Evolutionary conservation across 2,113 vertebrate species (phyloP).

Genomic region (Prochilodus magdalenae): DNA sequence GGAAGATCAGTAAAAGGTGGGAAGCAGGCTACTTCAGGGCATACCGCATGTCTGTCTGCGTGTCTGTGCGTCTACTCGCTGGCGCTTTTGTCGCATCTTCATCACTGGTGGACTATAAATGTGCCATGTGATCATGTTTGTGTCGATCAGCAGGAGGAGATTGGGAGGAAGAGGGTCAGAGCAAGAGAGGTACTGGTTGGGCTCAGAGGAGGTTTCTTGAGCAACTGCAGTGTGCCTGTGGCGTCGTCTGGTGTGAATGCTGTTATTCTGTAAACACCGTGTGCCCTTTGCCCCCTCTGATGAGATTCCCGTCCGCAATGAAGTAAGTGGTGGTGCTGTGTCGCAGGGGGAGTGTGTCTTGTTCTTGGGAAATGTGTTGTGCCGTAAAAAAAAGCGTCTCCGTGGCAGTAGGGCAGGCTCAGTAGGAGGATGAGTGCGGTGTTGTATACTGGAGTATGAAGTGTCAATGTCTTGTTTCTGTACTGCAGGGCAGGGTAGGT

Average conservation of each 20-base stretch:
- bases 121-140: slow-evolving; percentile 25
- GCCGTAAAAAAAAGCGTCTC: slow-evolving; percentile 28
- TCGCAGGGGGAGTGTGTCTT: slow-evolving; percentile 43
- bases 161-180: slow-evolving; percentile 7
- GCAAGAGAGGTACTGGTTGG: slow-evolving; percentile 25
- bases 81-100: slow-evolving; percentile 29
- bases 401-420: slow-evolving; percentile 30
- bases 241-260: slow-evolving; percentile 25
- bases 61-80: neutral
- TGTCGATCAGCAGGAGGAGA: slow-evolving; percentile 12
- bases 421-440: slow-evolving; percentile 35
- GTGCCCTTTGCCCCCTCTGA: slow-evolving; percentile 4
- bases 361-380: slow-evolving; percentile 38
- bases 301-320: slow-evolving; percentile 42
- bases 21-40: neutral
- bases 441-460: slow-evolving; percentile 19
- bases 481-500: slow-evolving; percentile 9
- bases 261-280: slow-evolving; percentile 33
- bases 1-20: slow-evolving; percentile 24
- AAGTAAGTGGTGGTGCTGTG: slow-evolving; percentile 29
- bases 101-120: slow-evolving; percentile 22
- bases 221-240: slow-evolving; percentile 17
- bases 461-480: slow-evolving; percentile 31
- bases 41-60: slow-evolving; percentile 16
- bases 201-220: slow-evolving; percentile 18